A percentile compares a stretch with the other conserved stretches of the same genome.
Conservation (phyloP, 2,797 vertebrate species). For the Iguana delicatissima region DNA sequence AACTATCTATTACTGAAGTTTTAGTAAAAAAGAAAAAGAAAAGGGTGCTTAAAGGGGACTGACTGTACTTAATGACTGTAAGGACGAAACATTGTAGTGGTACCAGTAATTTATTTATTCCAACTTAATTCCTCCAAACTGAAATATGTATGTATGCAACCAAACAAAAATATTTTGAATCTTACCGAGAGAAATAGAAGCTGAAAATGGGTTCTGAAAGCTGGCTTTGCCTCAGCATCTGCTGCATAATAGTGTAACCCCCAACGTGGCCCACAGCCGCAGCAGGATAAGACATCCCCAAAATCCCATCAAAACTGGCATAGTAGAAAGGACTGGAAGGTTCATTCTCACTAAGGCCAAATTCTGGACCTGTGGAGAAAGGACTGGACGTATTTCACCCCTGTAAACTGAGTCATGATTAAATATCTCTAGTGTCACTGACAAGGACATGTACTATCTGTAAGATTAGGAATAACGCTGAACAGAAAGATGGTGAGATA, state of each 20-base stretch:
- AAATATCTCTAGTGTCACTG: background rate
- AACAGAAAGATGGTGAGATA: background rate
- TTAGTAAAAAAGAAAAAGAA: background rate
- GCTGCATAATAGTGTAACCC: conserved; percentile 70
- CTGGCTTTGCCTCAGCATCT: conserved; percentile 77
- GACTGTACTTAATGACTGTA: background rate
- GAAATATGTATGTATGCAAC: background rate
- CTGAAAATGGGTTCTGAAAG: conserved; percentile 80
- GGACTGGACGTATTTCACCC: background rate
- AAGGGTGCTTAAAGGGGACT: background rate
- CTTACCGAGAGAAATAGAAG: conserved; percentile 84
- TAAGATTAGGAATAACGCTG: background rate
- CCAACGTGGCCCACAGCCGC: conserved; percentile 59
- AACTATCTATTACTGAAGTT: background rate
- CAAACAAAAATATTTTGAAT: background rate
- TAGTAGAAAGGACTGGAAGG: conserved; percentile 80
- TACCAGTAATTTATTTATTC: background rate
- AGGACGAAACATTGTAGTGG: background rate
- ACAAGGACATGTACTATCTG: background rate
- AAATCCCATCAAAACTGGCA: conserved; percentile 82
- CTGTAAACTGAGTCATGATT: background rate
- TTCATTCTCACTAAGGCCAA: conserved; percentile 82
- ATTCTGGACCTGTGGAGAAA: conserved; percentile 76
- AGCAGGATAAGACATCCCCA: conserved; percentile 81
- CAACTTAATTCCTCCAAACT: no score